Percentiles rank a stretch among this genome's conserved stretches.
These are phyloP conservation scores for Phacellophora camtschatica DNA, from an alignment of 30 jellyfish, hydroid and myxozoan genomes.

Conservation along the genomic window DNA sequence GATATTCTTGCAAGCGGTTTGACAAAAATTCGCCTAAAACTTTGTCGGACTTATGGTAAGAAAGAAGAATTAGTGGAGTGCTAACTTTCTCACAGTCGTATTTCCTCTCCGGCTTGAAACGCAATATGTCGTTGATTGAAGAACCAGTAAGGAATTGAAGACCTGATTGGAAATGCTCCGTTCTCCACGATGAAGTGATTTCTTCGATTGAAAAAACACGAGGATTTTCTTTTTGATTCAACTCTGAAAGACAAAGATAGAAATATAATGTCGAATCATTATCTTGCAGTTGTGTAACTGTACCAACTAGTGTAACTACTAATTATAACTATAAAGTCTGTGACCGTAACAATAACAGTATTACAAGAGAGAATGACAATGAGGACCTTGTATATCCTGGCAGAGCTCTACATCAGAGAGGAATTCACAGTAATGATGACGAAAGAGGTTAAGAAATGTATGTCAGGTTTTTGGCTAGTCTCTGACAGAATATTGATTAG, in stretches of 20 bases:
- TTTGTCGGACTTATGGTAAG: constrained; percentile 37
- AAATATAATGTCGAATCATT: not conserved
- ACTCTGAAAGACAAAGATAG: not conserved
- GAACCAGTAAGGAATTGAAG: not conserved
- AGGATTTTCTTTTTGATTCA: constrained; percentile 12
- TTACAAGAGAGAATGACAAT: no score
- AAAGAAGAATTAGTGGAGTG: constrained; percentile 40
- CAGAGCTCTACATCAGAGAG: no score
- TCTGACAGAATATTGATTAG: no score
- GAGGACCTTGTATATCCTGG: no score
- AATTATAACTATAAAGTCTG: no score
- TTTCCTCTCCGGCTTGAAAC: not conserved
- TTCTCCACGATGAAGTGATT: constrained; percentile 58
- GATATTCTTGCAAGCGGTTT: not conserved
- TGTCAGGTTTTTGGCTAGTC: no score
- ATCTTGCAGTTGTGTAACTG: not conserved
- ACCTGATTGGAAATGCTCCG: constrained; percentile 6
- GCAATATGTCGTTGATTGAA: constrained; percentile 9
- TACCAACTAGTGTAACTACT: no score
- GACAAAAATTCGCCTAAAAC: constrained; percentile 1
- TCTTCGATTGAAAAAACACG: constrained; percentile 35
- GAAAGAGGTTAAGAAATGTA: no score
- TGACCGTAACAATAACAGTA: no score
- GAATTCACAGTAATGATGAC: no score
- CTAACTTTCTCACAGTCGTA: no score